Base-by-base conservation (phyloP, 2,113 vertebrate genomes). In the Mormoops blainvillei region DNA sequence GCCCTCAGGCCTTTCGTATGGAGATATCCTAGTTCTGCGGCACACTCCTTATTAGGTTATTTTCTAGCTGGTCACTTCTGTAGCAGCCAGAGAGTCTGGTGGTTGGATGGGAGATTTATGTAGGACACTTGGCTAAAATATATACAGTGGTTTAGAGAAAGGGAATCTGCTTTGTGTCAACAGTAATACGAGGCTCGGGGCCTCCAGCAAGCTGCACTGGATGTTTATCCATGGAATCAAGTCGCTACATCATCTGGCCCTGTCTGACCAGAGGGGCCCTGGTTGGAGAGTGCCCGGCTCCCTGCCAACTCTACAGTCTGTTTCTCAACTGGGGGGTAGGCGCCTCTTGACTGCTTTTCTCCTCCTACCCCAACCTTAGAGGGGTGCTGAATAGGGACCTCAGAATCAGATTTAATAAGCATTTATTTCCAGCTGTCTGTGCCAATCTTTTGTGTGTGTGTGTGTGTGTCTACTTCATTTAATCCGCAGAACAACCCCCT, bases 11-110 rank as follows among this genome's bases (percentile, higher is more conserved):
- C 38, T 87, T 91, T 84, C 9, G 0, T 13, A 52, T 54, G 52
- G 61, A 93, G 94, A 94, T 87, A 68, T n/a, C 80, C 77, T 82
- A 77, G 95, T 94, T 92, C 97, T 96, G 88, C 77, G 89, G 85
- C 82, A 86, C 97, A 95, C 94, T 93, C 94, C 76, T 16, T 28
- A 97, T 97, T 97, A 98, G 98, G 97, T 43, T 93, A 83, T 73
- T 83, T 76, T 86, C 94, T 26, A 61, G 78, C 82, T 77, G 83
- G 78, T 96, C 85, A 91, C 91, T 92, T 98, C 90, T 97, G 61
- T 61, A 97, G 91, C 93, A 97, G 97, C 85, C 89, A 80, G 80
- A 91, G 54, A 93, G 77, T 97, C 91, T 89, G 85, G 83, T 94
- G 91, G 97, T 98, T 95, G 70, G 84, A 89, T 45, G n/a, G 92